Percentiles rank a stretch among this genome's conserved stretches.
Conservation (phyloP, 1,140 invertebrate genomes). For the Mercenaria mercenaria region DNA sequence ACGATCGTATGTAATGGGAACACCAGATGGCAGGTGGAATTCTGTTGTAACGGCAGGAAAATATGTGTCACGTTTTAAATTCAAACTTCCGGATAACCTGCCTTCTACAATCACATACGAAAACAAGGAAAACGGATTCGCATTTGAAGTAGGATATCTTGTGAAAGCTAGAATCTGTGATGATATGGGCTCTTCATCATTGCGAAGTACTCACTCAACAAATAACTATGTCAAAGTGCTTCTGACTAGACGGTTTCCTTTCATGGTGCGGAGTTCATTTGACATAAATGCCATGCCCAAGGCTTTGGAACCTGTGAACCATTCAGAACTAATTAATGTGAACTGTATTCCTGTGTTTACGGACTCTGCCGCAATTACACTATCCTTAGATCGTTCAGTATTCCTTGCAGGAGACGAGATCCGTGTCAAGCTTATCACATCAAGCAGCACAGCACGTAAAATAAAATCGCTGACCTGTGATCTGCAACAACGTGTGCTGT, state of each 20-base stretch:
- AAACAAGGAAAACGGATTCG: slow-evolving; percentile 74
- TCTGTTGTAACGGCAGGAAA: slow-evolving; percentile 80
- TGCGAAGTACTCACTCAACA: slow-evolving; percentile 72
- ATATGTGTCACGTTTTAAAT: slow-evolving; percentile 81
- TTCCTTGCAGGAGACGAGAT: slow-evolving; percentile 81
- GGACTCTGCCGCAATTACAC: slow-evolving; percentile 67
- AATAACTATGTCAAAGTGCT: slow-evolving; percentile 78
- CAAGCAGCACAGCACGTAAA: slow-evolving; percentile 63
- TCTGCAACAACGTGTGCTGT: slow-evolving; percentile 70
- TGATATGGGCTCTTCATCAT: slow-evolving; percentile 74
- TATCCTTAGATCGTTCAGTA: slow-evolving; percentile 76
- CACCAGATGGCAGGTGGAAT: slow-evolving; percentile 73
- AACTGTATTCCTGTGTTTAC: slow-evolving; percentile 62
- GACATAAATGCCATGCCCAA: slow-evolving; percentile 76
- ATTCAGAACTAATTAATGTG: slow-evolving; percentile 70
- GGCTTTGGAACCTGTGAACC: slow-evolving; percentile 69
- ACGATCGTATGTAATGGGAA: slow-evolving; percentile 78
- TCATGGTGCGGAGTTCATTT: slow-evolving; percentile 75
- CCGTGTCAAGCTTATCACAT: slow-evolving; percentile 71
- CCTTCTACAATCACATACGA: slow-evolving; percentile 76
- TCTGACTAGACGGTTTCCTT: slow-evolving; percentile 70
- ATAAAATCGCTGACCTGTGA: slow-evolving; percentile 75
- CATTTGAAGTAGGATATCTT: slow-evolving; percentile 76
- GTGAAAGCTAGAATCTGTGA: slow-evolving; percentile 80
- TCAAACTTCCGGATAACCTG: slow-evolving; percentile 76